A percentile compares a stretch with the other conserved stretches of the same genome.
Evolutionary conservation across 2,888 invertebrate species (phyloP).

Genomic region (Pachymerium ferrugineum): DNA sequence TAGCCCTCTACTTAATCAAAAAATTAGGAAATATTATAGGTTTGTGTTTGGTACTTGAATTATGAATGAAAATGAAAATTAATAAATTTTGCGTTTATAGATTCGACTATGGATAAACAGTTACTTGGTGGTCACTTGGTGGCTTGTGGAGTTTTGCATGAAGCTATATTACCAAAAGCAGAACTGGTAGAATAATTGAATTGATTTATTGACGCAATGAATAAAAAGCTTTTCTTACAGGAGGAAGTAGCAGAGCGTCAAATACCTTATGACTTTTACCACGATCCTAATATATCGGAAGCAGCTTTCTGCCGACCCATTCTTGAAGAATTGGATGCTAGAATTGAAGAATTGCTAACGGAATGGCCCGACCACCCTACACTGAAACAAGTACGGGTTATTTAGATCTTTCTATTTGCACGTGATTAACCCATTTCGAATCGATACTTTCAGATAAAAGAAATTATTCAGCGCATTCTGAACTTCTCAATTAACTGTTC

Average conservation of each 20-base stretch:
- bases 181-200: background rate
- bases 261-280: conserved; percentile 64
- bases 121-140: conserved; percentile 43
- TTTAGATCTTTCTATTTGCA: conserved; percentile 50
- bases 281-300: conserved; percentile 72
- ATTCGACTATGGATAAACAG: conserved; percentile 33
- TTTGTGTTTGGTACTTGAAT: background rate
- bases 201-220: background rate
- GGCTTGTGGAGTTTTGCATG: conserved; percentile 39
- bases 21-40: background rate
- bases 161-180: conserved; percentile 32
- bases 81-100: conserved; percentile 33
- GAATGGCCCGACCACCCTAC: conserved; percentile 91
- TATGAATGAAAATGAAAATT: background rate
- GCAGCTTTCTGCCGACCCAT: conserved; percentile 65
- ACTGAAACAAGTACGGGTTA: conserved; percentile 60
- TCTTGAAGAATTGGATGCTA: conserved; percentile 59
- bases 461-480: conserved; percentile 47
- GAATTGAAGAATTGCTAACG: conserved; percentile 59
- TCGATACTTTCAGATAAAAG: conserved; percentile 45
- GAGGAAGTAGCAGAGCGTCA: conserved; percentile 16
- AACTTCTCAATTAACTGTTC: conserved; percentile 72
- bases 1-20: conserved; percentile 1
- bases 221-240: background rate
- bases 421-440: conserved; percentile 43